Percentiles rank a stretch among this genome's conserved stretches.
Conservation (phyloP, 2,113 vertebrate species). For the Camelus dromedarius region DNA sequence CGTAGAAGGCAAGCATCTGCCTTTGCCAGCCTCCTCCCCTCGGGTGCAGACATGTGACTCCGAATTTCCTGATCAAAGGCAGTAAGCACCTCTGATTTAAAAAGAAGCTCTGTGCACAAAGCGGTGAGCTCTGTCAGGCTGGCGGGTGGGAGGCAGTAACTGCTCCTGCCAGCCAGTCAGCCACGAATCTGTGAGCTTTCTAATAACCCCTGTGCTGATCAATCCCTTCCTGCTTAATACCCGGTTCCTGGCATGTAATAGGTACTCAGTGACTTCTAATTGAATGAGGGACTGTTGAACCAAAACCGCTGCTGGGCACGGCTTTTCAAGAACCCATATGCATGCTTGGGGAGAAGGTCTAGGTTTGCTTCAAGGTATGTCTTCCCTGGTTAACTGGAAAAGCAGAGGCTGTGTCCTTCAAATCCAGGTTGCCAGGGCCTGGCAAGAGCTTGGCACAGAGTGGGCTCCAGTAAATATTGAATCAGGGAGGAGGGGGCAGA, state of each 20-base stretch:
- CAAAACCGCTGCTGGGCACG: background rate
- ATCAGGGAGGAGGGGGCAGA: too few species aligned
- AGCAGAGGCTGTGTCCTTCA: background rate
- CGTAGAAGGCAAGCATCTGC: background rate
- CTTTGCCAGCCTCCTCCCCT: background rate
- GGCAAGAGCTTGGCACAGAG: background rate
- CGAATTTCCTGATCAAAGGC: background rate
- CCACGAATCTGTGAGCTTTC: background rate
- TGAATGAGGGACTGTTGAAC: background rate
- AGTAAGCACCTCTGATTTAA: background rate
- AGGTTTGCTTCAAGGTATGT: background rate
- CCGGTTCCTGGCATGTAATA: background rate
- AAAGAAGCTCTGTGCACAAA: background rate
- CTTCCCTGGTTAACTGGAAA: background rate
- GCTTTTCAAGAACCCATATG: background rate
- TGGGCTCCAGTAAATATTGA: background rate
- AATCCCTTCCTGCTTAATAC: background rate
- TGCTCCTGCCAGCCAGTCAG: background rate
- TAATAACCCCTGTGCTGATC: background rate
- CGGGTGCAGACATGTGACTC: background rate
- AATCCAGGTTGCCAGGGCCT: background rate
- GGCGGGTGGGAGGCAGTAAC: background rate
- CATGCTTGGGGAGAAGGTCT: background rate
- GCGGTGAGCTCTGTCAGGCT: background rate
- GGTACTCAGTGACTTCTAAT: background rate